Percentiles rank a stretch among this genome's conserved stretches.
Evolutionary conservation across 2,888 invertebrate species (phyloP).

Genomic region (Phyllotreta cruciferae): DNA sequence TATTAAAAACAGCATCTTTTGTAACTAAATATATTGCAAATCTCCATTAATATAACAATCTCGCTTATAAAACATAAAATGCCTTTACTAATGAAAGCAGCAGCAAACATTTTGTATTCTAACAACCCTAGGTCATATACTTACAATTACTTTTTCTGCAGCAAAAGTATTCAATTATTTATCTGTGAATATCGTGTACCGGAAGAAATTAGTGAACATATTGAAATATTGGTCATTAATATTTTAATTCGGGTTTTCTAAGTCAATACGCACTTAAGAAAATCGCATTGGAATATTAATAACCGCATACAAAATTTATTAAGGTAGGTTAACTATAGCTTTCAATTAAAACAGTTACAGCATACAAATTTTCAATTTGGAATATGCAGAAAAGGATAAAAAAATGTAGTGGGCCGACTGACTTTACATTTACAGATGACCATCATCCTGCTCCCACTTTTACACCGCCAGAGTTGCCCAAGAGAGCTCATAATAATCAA

Average conservation of each 20-base stretch:
- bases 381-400: constrained; percentile 16
- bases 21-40: too few relatives aligned
- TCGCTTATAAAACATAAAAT: too few relatives aligned
- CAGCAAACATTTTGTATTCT: too few relatives aligned
- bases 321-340: constrained; percentile 12
- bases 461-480: constrained; percentile 98
- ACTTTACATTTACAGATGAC: constrained; percentile 90
- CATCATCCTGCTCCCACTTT: constrained; percentile 97
- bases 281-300: constrained; percentile 1
- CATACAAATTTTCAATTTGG: constrained; percentile 22
- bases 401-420: constrained; percentile 60
- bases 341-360: constrained; percentile 17
- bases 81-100: too few relatives aligned
- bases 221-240: background rate
- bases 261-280: background rate
- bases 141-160: too few relatives aligned
- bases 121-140: too few relatives aligned
- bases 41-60: too few relatives aligned
- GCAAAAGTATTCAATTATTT: too few relatives aligned
- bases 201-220: background rate
- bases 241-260: background rate
- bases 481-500: constrained; percentile 97
- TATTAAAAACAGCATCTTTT: too few relatives aligned
- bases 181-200: background rate
- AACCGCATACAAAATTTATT: constrained; percentile 3